Evolutionary conservation across 2,888 invertebrate genomes (phyloP).

Genomic region (Pyrrhia umbra): DNA sequence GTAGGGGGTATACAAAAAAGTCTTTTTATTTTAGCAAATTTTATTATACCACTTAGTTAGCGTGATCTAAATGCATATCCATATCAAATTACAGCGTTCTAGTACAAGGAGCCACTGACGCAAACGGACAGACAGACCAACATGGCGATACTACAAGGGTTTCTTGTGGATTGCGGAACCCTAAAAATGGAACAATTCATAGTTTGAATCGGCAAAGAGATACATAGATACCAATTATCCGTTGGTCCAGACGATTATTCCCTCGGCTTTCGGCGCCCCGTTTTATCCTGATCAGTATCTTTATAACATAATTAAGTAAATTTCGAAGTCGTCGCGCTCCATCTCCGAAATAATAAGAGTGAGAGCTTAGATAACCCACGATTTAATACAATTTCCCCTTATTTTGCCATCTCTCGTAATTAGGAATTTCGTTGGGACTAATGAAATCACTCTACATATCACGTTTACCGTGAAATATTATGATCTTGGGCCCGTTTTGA

Average conservation of each 20-base stretch:
- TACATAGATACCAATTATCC: slow-evolving; percentile 70
- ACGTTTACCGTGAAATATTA: slow-evolving; percentile 64
- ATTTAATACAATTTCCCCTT: slow-evolving; percentile 79
- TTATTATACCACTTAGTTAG: no score
- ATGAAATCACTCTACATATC: slow-evolving; percentile 70
- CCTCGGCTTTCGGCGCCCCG: slow-evolving; percentile 65
- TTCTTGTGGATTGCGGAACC: no score
- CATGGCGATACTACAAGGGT: no score
- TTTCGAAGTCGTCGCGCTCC: slow-evolving; percentile 80
- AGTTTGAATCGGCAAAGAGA: slow-evolving; percentile 61
- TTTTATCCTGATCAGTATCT: slow-evolving; percentile 82
- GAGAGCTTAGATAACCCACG: slow-evolving; percentile 79
- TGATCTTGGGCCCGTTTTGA: slow-evolving; percentile 31
- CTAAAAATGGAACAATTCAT: slow-evolving; percentile 47
- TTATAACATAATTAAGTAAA: slow-evolving; percentile 85
- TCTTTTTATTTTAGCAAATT: no score
- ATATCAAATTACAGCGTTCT: no score
- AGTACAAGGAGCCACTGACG: no score
- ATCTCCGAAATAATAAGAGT: slow-evolving; percentile 81
- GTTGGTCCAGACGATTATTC: slow-evolving; percentile 65
- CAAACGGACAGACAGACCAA: no score
- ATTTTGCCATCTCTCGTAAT: slow-evolving; percentile 77
- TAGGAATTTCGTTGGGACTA: slow-evolving; percentile 73
- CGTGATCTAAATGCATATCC: no score
- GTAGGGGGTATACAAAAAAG: no score